Evolutionary conservation across 1,140 invertebrate genomes (phyloP).

Genomic region (Micrasema minimum): DNA sequence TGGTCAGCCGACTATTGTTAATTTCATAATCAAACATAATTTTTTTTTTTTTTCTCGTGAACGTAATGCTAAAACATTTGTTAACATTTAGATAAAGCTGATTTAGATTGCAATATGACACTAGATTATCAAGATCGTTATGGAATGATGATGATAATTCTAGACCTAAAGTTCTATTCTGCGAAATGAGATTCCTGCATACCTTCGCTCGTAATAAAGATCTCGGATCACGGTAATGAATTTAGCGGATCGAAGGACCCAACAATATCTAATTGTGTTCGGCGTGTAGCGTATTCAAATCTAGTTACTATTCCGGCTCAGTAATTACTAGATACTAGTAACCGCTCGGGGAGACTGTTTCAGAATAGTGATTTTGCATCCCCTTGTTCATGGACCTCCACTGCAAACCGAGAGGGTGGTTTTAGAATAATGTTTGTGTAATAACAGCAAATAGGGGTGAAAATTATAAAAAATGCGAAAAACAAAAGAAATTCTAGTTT

Average conservation of each 20-base stretch:
- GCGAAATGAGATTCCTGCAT: too few relatives aligned
- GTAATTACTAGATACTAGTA: slow-evolving; percentile 25
- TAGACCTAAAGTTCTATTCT: too few relatives aligned
- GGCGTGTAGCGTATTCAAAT: background rate
- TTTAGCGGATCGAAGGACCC: slow-evolving; percentile 7
- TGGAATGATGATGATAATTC: too few relatives aligned
- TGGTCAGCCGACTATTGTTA: too few relatives aligned
- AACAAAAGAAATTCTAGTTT: background rate
- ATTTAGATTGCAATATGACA: too few relatives aligned
- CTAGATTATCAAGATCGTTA: too few relatives aligned
- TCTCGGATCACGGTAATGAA: background rate
- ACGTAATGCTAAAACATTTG: too few relatives aligned
- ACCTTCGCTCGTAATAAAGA: background rate
- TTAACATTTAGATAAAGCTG: too few relatives aligned
- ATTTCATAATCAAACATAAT: too few relatives aligned
- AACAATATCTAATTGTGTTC: slow-evolving; percentile 8
- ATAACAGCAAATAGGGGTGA: background rate
- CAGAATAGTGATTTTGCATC: slow-evolving; percentile 15
- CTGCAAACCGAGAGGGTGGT: background rate
- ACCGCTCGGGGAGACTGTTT: slow-evolving; percentile 10
- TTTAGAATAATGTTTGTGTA: background rate
- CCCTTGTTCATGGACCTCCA: slow-evolving; percentile 8
- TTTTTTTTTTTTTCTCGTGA: too few relatives aligned
- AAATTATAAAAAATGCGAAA: background rate
- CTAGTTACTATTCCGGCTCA: background rate